phyloP scores from a whole-genome alignment of 2,113 vertebrate genomes.

The Cololabis saira region DNA sequence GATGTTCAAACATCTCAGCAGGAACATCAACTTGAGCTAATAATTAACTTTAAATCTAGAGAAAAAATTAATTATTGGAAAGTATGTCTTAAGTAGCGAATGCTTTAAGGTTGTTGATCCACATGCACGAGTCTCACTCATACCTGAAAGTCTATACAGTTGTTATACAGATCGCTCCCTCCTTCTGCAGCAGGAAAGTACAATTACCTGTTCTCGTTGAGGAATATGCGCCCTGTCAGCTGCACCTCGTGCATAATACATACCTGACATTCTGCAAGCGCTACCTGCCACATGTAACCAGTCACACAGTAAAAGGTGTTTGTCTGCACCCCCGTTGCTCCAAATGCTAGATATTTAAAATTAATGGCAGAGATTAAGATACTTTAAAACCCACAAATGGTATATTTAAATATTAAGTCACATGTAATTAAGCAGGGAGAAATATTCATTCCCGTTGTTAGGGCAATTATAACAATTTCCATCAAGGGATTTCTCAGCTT shows the following conservation, averaged over 20 bases:
- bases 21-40: background rate
- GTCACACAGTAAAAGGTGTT: constrained; percentile 94
- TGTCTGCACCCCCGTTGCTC: constrained; percentile 84
- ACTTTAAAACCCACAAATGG: constrained; percentile 94
- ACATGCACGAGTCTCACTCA: background rate
- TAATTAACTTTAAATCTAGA: background rate
- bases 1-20: background rate
- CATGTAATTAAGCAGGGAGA: constrained; percentile 93
- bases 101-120: background rate
- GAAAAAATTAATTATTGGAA: constrained; percentile 12
- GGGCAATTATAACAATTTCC: constrained; percentile 99
- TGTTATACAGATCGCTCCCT: constrained; percentile 60
- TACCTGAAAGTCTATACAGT: constrained; percentile 30
- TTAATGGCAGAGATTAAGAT: constrained; percentile 95
- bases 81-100: background rate
- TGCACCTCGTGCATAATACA: constrained; percentile 82
- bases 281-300: constrained; percentile 90
- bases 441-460: constrained; percentile 94
- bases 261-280: constrained; percentile 83
- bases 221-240: constrained; percentile 70
- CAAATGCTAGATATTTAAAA: constrained; percentile 90
- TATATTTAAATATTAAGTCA: constrained; percentile 97
- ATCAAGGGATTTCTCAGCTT: constrained; percentile 97
- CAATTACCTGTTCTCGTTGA: constrained; percentile 78
- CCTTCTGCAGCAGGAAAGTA: constrained; percentile 61